phyloP scores from a whole-genome alignment of 1,140 invertebrate genomes.

The Ceratosolen solmsi region DNA sequence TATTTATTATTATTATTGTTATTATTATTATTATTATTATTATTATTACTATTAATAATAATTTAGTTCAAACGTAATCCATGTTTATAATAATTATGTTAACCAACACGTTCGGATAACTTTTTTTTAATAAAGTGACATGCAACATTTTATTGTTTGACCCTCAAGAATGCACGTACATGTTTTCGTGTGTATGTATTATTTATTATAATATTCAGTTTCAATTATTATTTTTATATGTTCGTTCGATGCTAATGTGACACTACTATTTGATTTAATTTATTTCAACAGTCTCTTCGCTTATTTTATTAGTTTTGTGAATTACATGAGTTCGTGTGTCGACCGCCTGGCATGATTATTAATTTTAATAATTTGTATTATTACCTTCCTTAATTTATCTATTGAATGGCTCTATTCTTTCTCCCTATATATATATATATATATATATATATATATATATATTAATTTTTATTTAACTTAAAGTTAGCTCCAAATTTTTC shows the following conservation, averaged over 20 bases:
- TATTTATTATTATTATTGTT: slow-evolving; percentile 13
- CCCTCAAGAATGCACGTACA: slow-evolving; percentile 44
- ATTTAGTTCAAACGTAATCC: too few relatives aligned
- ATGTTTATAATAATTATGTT: slow-evolving; percentile 1
- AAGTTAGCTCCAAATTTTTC: slow-evolving; percentile 1
- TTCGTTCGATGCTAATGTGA: not conserved
- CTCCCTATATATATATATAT: not conserved
- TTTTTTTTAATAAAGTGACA: slow-evolving; percentile 31
- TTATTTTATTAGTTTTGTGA: slow-evolving; percentile 26
- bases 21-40: slow-evolving; percentile 5
- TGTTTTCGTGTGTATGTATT: slow-evolving; percentile 23
- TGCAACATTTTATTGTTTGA: slow-evolving; percentile 34
- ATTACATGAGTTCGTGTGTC: slow-evolving; percentile 21
- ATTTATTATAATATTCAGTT: not conserved
- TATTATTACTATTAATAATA: too few relatives aligned
- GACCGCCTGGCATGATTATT: slow-evolving; percentile 33
- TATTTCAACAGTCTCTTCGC: not conserved
- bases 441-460: not conserved
- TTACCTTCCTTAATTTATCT: not conserved
- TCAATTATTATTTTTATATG: not conserved
- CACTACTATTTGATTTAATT: not conserved
- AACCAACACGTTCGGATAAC: too few relatives aligned
- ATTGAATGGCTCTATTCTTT: too few relatives aligned
- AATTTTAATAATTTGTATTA: slow-evolving; percentile 27
- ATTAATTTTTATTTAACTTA: not conserved